A percentile compares a stretch with the other conserved stretches of the same genome.
phyloP scores from a whole-genome alignment of 2,113 vertebrate species.

The Oriolus oriolus region DNA sequence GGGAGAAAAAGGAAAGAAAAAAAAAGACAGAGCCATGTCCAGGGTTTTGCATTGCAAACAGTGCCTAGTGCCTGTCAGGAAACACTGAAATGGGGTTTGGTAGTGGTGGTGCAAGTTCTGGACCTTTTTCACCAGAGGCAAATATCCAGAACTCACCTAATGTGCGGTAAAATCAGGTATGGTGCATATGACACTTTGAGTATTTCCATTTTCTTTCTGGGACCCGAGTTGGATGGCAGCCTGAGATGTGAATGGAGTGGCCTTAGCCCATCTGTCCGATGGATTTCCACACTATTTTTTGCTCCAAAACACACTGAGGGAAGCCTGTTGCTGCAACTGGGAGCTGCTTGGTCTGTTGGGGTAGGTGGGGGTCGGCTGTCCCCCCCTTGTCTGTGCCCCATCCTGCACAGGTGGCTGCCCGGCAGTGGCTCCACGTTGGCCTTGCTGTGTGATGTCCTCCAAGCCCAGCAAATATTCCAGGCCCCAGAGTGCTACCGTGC shows the following conservation, averaged over 20 bases:
- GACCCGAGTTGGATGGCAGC: background rate
- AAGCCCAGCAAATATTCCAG: background rate
- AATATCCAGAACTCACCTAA: background rate
- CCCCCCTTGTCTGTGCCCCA: background rate
- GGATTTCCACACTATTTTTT: background rate
- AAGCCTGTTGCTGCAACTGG: background rate
- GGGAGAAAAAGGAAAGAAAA: background rate
- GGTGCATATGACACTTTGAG: background rate
- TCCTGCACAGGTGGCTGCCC: background rate
- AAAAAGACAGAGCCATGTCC: background rate
- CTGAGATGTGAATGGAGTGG: background rate
- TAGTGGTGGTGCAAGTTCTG: background rate
- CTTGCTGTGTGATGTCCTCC: background rate
- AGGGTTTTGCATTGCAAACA: background rate
- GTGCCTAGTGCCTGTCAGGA: background rate
- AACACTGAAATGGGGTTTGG: background rate
- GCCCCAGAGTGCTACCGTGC: background rate
- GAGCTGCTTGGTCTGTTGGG: background rate
- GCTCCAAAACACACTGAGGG: background rate
- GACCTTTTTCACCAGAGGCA: background rate
- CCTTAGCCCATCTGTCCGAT: background rate
- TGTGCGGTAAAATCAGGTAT: background rate
- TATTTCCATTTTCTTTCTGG: background rate
- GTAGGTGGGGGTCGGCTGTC: background rate
- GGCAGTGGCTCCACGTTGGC: background rate